Evolutionary conservation across 2,888 invertebrate species (phyloP), one percentile per base, ranked within the genome.

Genomic region (Pimpla rufipes): DNA sequence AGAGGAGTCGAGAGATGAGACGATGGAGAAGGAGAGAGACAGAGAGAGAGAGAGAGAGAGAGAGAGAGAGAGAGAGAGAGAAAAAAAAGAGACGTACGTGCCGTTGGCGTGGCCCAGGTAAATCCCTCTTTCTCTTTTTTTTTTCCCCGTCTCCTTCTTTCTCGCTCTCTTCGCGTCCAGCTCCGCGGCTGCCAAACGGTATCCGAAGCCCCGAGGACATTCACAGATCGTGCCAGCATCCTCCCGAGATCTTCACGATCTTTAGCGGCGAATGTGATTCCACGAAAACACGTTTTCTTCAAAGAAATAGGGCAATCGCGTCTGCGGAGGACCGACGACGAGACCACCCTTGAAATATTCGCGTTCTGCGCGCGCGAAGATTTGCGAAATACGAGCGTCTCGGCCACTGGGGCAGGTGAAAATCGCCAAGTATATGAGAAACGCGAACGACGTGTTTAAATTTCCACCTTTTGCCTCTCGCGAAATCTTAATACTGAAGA

Each of bases 201-300:
- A 85, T 84, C 82, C 82, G 59, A 81, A 86, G 80, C 70, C 80
- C 80, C 77, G 83, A 83, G 83, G 80, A 83, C 76, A 77, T 80
- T 67, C 71, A 45, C 71, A 67, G 73, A 83, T 80, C 79, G 75
- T 77, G 76, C 71, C 52, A 76, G 71, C 42, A 42, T 70, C 50
- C 55, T 81, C 76, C 80, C 79, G 70, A 77, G 71, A 75, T 70
- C 73, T 77, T 68, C 80, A 76, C 50, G 64, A 67, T 85, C 78
- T 82, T 74, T 45, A 82, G 62, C 81, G 75, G 76, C 81, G 81
- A 84, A 80, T 75, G 77, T 80, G 40, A 77, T 84, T 85, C 80
- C 79, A 75, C 66, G 79, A 81, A 85, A 83, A 74, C 52, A 50
- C 42, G 76, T 57, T 78, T 64, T 68, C 50, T 68, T 55, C 66